These are phyloP conservation scores for Eulemur coronatus DNA, from an alignment of 2,797 vertebrate species.

Conservation along the genomic window DNA sequence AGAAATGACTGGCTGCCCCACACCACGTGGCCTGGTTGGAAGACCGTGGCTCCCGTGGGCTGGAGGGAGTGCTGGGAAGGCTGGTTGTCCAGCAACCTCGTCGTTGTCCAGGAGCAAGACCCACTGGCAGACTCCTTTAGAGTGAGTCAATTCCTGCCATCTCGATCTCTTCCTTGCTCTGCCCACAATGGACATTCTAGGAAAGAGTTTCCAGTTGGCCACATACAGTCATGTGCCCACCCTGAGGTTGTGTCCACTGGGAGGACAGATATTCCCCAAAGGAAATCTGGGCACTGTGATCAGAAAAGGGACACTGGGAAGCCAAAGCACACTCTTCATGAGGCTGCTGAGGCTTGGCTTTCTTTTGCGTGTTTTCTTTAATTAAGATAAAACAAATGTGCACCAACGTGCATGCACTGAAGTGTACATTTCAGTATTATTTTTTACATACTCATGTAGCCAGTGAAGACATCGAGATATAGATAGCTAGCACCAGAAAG, in stretches of 20 bases:
- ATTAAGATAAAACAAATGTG: not conserved
- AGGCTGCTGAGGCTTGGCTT: not conserved
- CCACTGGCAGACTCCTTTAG: not conserved
- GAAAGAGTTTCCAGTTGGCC: not conserved
- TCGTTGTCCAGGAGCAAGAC: not conserved
- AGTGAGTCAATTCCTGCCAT: not conserved
- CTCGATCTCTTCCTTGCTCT: not conserved
- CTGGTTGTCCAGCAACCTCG: not conserved
- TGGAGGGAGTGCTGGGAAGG: not conserved
- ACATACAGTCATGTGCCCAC: not conserved
- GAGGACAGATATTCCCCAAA: not conserved
- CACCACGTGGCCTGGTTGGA: not conserved
- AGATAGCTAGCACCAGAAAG: not conserved
- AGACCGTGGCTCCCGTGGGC: not conserved
- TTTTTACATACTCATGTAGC: not conserved
- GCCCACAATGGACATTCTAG: not conserved
- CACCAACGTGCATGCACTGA: not conserved
- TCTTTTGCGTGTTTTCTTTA: not conserved
- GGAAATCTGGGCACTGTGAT: not conserved
- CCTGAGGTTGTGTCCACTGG: not conserved
- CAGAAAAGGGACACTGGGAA: not conserved
- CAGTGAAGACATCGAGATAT: not conserved
- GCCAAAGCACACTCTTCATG: not conserved
- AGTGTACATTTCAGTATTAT: not conserved
- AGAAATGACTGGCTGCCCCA: not conserved